phyloP scores from a whole-genome alignment of 2,113 vertebrate species.

The Pygoscelis antarcticus region DNA sequence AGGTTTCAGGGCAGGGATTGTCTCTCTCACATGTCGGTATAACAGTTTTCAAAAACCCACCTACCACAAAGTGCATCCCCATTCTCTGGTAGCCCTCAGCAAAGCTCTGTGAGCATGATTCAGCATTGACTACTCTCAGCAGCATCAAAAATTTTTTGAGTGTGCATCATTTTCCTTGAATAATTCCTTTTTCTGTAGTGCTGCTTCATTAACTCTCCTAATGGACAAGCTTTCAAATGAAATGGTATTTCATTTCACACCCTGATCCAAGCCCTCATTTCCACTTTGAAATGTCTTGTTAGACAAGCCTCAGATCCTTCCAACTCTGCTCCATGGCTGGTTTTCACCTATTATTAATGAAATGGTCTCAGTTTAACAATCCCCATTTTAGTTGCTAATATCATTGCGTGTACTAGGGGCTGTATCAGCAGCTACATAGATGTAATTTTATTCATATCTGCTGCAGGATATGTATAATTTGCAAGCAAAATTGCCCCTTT shows the following conservation, averaged over 20 bases:
- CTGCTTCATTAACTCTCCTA: constrained; percentile 63
- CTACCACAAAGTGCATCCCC: background rate
- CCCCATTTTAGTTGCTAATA: constrained; percentile 5
- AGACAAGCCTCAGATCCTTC: constrained; percentile 65
- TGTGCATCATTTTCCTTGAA: constrained; percentile 61
- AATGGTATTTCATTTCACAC: background rate
- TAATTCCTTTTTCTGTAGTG: constrained; percentile 50
- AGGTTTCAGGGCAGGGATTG: background rate
- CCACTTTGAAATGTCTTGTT: constrained; percentile 69
- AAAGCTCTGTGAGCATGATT: constrained; percentile 19
- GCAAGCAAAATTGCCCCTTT: background rate
- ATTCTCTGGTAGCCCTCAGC: background rate
- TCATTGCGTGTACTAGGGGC: background rate
- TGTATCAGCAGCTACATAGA: background rate
- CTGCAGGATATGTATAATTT: constrained; percentile 16
- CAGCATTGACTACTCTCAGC: constrained; percentile 15
- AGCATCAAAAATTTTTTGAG: constrained; percentile 40
- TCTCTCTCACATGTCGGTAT: background rate
- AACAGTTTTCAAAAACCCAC: background rate
- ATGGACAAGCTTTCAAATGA: constrained; percentile 44
- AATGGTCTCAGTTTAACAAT: constrained; percentile 43
- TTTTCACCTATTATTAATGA: constrained; percentile 42
- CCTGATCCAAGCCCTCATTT: constrained; percentile 61
- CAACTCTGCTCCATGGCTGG: background rate
- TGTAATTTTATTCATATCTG: constrained; percentile 8